Evolutionary conservation across 2,797 vertebrate genomes (phyloP).

Genomic region (Mormyrus hasselquistii): DNA sequence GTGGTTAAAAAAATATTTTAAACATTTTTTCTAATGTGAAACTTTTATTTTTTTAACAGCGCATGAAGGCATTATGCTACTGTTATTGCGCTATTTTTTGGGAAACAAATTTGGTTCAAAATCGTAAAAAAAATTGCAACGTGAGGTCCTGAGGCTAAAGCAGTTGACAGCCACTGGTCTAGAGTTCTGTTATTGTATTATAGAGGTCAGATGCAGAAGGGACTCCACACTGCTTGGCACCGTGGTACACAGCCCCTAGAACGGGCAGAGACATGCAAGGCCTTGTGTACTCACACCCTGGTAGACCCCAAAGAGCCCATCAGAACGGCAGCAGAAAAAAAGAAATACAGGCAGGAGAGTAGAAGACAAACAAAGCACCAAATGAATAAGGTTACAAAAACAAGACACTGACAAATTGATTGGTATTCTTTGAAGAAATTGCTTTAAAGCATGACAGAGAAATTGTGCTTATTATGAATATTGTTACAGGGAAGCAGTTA

Average conservation of each 20-base stretch:
- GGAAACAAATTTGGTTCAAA: background rate
- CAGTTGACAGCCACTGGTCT: background rate
- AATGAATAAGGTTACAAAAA: constrained; percentile 70
- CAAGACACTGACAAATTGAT: constrained; percentile 64
- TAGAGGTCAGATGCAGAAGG: background rate
- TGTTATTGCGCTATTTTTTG: background rate
- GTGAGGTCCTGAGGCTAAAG: background rate
- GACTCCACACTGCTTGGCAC: background rate
- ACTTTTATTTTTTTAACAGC: background rate
- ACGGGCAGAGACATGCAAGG: background rate
- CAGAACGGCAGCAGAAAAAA: constrained; percentile 40
- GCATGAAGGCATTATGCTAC: background rate
- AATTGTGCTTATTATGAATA: constrained; percentile 47
- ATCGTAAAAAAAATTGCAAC: background rate
- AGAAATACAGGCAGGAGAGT: constrained; percentile 29
- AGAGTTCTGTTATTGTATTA: background rate
- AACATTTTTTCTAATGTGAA: background rate
- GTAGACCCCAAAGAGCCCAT: constrained; percentile 46
- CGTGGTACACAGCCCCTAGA: background rate
- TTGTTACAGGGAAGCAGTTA: constrained; percentile 68
- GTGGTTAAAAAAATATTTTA: background rate
- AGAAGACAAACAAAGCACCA: constrained; percentile 30
- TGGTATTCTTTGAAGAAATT: constrained; percentile 64
- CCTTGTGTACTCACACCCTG: constrained; percentile 62
- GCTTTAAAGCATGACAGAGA: constrained; percentile 43